Evolutionary conservation across 2,888 invertebrate genomes (phyloP), one percentile per base, ranked within the genome.

Genomic region (Diogma glabrata): DNA sequence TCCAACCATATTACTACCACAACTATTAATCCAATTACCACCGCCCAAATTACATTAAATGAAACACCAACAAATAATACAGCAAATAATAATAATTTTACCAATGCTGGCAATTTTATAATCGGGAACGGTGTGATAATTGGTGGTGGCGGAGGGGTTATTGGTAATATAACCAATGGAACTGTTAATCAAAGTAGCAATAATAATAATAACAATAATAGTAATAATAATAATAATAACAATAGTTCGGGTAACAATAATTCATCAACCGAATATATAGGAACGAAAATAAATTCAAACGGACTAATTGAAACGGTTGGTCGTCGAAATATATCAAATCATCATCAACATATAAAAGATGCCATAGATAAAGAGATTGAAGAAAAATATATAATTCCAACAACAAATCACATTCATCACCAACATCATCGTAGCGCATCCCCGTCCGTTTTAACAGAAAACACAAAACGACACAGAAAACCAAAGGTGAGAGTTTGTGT

Each of bases 401-500:
- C 23, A 22, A 23, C 23, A 14, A 43, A 43, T 8, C n/a, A n/a
- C n/a, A n/a, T n/a, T n/a, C 43, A 43, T 43, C 43, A 43, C 14
- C 20, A 22, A 43, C 43, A 43, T n/a, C 43, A 43, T n/a, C 43
- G 43, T n/a, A 22, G 22, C n/a, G n/a, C 43, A 14, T 43, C 43
- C 9, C 43, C 43, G 10, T 43, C 43, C 6, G 43, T 43, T 7
- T n/a, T 43, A 43, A 43, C 43, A 14, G 43, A 43, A 43, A 43
- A 43, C 23, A 43, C 43, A n/a, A 43, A 43, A 43, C 43, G 43
- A 23, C 43, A 43, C 23, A 22, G 43, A 43, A 43, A 43, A 43
- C 43, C 43, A 22, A 43, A 43, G 43, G 43, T 43, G 43, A 43
- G 43, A 40, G 19, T n/a, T n/a, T n/a, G n/a, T n/a, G n/a, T n/a